Base-by-base conservation (phyloP, 2,797 vertebrate species). In the Crenuchus spilurus region DNA sequence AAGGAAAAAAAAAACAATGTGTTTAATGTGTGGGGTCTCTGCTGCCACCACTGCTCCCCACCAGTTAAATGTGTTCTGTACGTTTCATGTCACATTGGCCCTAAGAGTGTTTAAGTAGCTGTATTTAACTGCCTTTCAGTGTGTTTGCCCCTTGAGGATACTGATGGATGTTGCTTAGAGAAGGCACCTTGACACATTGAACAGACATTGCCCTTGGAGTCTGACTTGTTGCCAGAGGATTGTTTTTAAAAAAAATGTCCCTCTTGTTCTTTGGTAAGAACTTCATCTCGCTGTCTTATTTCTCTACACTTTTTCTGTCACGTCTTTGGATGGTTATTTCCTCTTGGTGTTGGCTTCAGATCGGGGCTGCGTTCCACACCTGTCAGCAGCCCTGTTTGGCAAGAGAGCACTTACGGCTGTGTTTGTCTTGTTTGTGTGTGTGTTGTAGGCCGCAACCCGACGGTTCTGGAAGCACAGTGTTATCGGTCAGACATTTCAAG, bases 401-500 rank as follows among this genome's bases (percentile, higher is more conserved):
- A 3, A 57, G 71, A n/a, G 16, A 66, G 28, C 71, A 51, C 54
- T 74, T 60, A 74, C 41, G 20, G 31, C 14, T 60, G 68, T 81
- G 51, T 69, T 54, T 49, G 57, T 75, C 31, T 70, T 80, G 49
- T 80, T 70, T 80, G 49, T 80, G 61, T 81, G 70, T 81, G 72
- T 81, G 76, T 78, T 81, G 74, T 82, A 76, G 73, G 80, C 58
- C 54, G 39, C 73, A 74, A 66, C 76, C 60, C 37, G 73, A 72
- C 48, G 76, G 52, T 79, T 76, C 80, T 76, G 76, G 75, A 44
- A 72, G 70, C 71, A 65, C 77, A 76, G 61, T 82, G 64, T 65
- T 82, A 63, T 79, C 76, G 26, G 65, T 82, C 76, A 82, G 65
- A 73, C 76, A 82, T 60, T 76, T 66, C 76, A 62, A 70, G 69